These are phyloP conservation scores for Arnoldichthys spilopterus DNA, from an alignment of 2,797 vertebrate genomes.

Conservation along the genomic window DNA sequence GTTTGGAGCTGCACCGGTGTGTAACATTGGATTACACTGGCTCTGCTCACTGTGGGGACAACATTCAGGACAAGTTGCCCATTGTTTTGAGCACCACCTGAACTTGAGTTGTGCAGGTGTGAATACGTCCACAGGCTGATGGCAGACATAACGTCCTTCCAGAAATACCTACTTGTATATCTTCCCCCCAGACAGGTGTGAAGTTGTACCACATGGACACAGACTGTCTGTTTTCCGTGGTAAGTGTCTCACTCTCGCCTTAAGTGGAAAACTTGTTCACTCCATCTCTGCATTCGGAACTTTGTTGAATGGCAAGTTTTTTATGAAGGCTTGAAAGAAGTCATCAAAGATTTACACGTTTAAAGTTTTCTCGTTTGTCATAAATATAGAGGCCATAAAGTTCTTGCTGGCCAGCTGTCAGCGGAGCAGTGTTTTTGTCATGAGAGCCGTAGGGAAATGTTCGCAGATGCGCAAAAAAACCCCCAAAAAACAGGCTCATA, in stretches of 20 bases:
- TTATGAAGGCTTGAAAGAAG: not conserved
- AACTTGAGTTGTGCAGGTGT: slow-evolving; percentile 57
- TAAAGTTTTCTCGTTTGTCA: not conserved
- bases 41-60: slow-evolving; percentile 67
- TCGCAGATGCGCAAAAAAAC: slow-evolving; percentile 49
- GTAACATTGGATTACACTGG: slow-evolving; percentile 64
- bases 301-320: not conserved
- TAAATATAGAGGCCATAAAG: slow-evolving; percentile 44
- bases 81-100: slow-evolving; percentile 62
- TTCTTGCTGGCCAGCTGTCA: slow-evolving; percentile 29
- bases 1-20: slow-evolving; percentile 1
- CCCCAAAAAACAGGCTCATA: slow-evolving; percentile 43
- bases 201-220: not conserved
- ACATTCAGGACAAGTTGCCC: slow-evolving; percentile 70
- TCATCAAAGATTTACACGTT: slow-evolving; percentile 7
- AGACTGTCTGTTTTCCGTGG: not conserved
- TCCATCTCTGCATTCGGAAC: not conserved
- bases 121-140: slow-evolving; percentile 51
- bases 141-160: not conserved
- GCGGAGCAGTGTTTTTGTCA: slow-evolving; percentile 29
- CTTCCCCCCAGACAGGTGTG: not conserved
- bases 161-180: slow-evolving; percentile 3
- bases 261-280: not conserved
- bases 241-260: not conserved
- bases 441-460: slow-evolving; percentile 43